Percentiles rank a stretch among this genome's conserved stretches.
These are phyloP conservation scores for Sebastes dallii DNA, from an alignment of 2,797 vertebrate species.

Conservation along the genomic window DNA sequence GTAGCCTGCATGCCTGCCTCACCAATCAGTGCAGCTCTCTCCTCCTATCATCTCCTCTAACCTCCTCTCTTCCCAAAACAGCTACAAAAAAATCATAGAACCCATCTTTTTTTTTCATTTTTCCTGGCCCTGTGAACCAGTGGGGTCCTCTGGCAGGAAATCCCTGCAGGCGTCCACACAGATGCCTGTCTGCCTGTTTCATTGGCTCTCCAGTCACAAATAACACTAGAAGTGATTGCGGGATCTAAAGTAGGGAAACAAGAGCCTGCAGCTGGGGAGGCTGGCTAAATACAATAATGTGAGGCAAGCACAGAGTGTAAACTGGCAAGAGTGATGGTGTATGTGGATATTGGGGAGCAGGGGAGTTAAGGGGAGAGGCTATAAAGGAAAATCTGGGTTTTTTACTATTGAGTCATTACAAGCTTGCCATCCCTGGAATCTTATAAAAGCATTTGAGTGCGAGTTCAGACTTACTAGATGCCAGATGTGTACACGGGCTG, in stretches of 20 bases:
- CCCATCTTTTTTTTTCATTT: slow-evolving; percentile 47
- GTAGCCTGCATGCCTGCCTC: not conserved
- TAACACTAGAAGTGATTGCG: slow-evolving; percentile 50
- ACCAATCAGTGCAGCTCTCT: not conserved
- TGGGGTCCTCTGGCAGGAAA: slow-evolving; percentile 44
- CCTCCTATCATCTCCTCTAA: not conserved
- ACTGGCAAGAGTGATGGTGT: slow-evolving; percentile 36
- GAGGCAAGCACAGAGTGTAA: slow-evolving; percentile 39
- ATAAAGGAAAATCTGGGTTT: slow-evolving; percentile 62
- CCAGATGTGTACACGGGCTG: slow-evolving; percentile 99
- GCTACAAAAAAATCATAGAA: slow-evolving; percentile 43
- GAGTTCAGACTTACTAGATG: slow-evolving; percentile 91
- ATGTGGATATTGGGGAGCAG: slow-evolving; percentile 35
- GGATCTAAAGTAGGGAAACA: slow-evolving; percentile 53
- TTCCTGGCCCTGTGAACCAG: slow-evolving; percentile 55
- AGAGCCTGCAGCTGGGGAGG: slow-evolving; percentile 65
- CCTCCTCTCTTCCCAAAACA: slow-evolving; percentile 33
- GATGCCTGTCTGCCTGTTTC: slow-evolving; percentile 62
- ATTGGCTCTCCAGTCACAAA: slow-evolving; percentile 63
- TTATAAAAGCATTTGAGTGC: slow-evolving; percentile 60
- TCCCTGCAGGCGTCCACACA: slow-evolving; percentile 50
- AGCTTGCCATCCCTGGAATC: slow-evolving; percentile 62
- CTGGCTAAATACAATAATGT: slow-evolving; percentile 63
- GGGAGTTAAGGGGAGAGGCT: slow-evolving; percentile 37
- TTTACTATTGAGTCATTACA: slow-evolving; percentile 63